phyloP scores from a whole-genome alignment of 2,113 vertebrate species.

The Hippolais icterina region DNA sequence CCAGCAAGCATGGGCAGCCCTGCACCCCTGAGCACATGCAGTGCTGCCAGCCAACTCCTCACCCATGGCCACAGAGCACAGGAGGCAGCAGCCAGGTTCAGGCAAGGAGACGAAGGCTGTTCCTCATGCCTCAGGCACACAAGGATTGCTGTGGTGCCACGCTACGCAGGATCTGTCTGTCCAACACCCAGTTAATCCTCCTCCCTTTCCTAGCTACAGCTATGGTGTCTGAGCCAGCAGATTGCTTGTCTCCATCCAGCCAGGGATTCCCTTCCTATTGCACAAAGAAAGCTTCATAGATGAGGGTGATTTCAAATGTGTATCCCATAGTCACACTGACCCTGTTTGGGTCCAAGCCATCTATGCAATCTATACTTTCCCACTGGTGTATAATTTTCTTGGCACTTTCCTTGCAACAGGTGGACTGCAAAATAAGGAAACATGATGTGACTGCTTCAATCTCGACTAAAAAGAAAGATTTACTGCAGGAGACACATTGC shows the following conservation, averaged over 20 bases:
- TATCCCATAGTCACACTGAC: neutral
- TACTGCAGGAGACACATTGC: conserved; percentile 51
- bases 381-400: conserved; percentile 49
- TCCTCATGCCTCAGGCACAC: neutral
- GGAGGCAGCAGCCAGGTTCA: neutral
- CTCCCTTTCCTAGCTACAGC: neutral
- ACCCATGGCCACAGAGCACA: neutral
- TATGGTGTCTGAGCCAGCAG: neutral
- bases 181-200: neutral
- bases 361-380: conserved; percentile 43
- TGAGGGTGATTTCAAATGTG: neutral
- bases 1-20: neutral
- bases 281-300: neutral
- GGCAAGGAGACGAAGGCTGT: neutral
- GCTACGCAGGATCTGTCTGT: neutral
- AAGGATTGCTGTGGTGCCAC: neutral
- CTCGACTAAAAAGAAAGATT: conserved; percentile 44
- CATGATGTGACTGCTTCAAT: conserved; percentile 7
- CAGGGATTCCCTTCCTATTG: neutral
- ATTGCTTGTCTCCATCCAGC: neutral
- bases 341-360: conserved; percentile 12
- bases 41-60: neutral
- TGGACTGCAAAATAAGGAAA: conserved; percentile 50
- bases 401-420: conserved; percentile 61
- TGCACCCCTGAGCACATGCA: neutral